Evolutionary conservation across 1,140 invertebrate genomes (phyloP).

Genomic region (Agrypnia vestita): DNA sequence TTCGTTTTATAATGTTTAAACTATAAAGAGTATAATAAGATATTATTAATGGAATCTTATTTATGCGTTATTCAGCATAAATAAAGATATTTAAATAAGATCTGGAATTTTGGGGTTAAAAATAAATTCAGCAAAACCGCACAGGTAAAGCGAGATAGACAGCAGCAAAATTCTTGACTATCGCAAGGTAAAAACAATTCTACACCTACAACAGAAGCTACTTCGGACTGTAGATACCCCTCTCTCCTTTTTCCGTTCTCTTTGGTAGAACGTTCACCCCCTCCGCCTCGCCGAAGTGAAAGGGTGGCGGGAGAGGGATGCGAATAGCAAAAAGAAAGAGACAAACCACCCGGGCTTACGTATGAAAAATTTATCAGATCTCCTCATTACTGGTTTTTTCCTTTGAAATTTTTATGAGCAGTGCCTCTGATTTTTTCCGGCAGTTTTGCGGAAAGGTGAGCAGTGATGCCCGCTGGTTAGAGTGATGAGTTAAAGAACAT

Average conservation of each 20-base stretch:
- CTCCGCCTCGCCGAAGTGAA: slow-evolving; percentile 13
- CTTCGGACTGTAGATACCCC: neutral
- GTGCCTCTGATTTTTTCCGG: slow-evolving; percentile 61
- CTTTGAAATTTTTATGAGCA: slow-evolving; percentile 60
- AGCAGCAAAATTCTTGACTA: neutral
- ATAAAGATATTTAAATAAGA: too few species aligned
- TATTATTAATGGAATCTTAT: too few species aligned
- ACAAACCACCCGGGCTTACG: slow-evolving; percentile 38
- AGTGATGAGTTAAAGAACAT: slow-evolving; percentile 47
- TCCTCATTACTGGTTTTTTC: slow-evolving; percentile 62
- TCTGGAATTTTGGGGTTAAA: too few species aligned
- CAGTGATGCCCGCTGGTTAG: slow-evolving; percentile 51
- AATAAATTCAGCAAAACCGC: too few species aligned
- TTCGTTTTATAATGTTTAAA: too few species aligned
- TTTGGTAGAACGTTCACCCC: neutral
- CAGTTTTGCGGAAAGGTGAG: slow-evolving; percentile 60
- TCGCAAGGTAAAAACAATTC: slow-evolving; percentile 21
- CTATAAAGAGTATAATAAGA: too few species aligned
- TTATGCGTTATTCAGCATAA: too few species aligned
- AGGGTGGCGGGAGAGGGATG: slow-evolving; percentile 37
- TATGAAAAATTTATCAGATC: slow-evolving; percentile 62
- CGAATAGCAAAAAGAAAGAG: neutral
- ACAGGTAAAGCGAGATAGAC: neutral
- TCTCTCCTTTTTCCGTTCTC: neutral
- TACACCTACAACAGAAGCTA: neutral